phyloP scores from a whole-genome alignment of 1,140 invertebrate genomes.

The Pantala flavescens region DNA sequence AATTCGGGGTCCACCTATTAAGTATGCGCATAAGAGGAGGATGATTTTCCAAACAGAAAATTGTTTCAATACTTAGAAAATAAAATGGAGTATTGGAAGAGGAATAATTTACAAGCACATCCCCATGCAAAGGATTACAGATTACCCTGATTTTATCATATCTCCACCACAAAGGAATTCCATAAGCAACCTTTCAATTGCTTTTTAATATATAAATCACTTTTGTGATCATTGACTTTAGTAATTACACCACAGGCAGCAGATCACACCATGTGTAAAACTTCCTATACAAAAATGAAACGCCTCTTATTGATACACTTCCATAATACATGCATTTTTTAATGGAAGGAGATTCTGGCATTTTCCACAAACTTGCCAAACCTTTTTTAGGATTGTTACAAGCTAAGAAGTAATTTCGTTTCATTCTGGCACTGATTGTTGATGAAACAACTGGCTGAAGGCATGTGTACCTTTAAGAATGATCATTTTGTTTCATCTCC shows the following conservation, averaged over 20 bases:
- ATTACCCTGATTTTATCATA: conserved; percentile 7
- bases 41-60: not conserved
- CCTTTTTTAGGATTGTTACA: not conserved
- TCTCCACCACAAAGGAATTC: conserved; percentile 4
- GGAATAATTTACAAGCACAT: conserved; percentile 7
- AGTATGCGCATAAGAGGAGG: not conserved
- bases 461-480: not conserved
- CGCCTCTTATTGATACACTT: not conserved
- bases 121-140: not conserved
- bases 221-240: not conserved
- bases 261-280: not conserved
- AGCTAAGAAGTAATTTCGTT: not conserved
- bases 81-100: conserved; percentile 5
- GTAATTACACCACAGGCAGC: not conserved
- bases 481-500: not conserved
- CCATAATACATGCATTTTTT: not conserved
- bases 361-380: not conserved
- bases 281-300: not conserved
- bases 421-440: not conserved
- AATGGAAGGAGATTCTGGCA: not conserved
- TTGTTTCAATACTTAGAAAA: conserved; percentile 1
- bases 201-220: not conserved
- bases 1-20: not conserved
- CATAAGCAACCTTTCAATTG: not conserved
- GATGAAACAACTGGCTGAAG: not conserved